Base-by-base conservation (phyloP, 1,140 invertebrate species). In the Hypsibius dujardini region DNA sequence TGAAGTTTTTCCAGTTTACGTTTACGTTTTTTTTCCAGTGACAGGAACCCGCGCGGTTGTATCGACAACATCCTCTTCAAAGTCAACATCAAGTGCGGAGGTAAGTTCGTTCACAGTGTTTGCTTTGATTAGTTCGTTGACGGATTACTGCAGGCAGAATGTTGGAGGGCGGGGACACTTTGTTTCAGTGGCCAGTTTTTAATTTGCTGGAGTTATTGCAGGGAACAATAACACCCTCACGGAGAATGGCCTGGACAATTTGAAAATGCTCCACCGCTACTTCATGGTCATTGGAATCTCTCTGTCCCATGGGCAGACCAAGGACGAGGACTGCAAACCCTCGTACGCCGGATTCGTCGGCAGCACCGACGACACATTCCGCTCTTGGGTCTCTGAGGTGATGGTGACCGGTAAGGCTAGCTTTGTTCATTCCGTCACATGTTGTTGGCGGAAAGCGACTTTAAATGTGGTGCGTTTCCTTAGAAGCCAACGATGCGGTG, bases 281-380 rank as follows among this genome's bases (percentile, higher is more conserved):
- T 67, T 67, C 62, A 67, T 67, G 62, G 42, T 67, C 3, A 42
- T 67, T 45, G 62, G 62, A 7, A 67, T 67, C 62, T 67, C 62
- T 12, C 62, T 67, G 42, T 67, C 62, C 3, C 62, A 67, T 42
- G 62, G 62, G 45, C 12, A 67, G 42, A 67, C 62, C 12, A 67
- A 67, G 62, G 62, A 67, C 12, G 62, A 12, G 12, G 42, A 67
- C 3, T 12, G 12, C 12, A 67, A 67, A 42, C 42, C 12, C 12
- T 67, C 62, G 12, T 67, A 67, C 42, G 62, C 62, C 3, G 62
- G 62, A 12, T 67, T 67, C 42, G 62, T 67, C 12, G 62, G 12
- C 3, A 67, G 62, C 42, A 45, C 45, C 12, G 62, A 67, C 42
- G 62, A 67, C 42, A 15, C 12, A 3, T 67, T 67, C 62, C 62